Base-by-base conservation (phyloP, 2,797 vertebrate species). In the Oophaga sylvatica region DNA sequence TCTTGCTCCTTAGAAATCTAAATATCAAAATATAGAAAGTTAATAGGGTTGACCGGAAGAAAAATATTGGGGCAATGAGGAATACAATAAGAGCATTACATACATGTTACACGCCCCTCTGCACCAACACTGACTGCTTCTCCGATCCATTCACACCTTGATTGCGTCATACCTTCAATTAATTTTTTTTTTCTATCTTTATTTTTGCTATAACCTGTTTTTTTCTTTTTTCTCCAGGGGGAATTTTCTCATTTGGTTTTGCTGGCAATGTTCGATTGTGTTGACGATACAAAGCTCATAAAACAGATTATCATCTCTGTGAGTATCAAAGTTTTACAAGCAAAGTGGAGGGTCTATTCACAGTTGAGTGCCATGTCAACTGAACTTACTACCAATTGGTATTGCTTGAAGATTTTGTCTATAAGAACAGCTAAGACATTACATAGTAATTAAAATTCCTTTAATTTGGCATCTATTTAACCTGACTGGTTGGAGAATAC, bases 201-300 rank as follows among this genome's bases (percentile, higher is more conserved):
- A 15, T 31, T 26, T 65, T 65, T 65, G 10, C 6, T 15, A 9
- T 67, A 29, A 67, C 10, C 4, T 67, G 0, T n/a, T n/a, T 67
- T 26, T 29, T 12, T 48, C 9, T 31, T 48, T 68, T 59, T 86
- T 89, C 90, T 91, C 41, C 94, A 99, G 98, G 98, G 97, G 80
- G 97, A 99, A 90, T 99, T 95, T 89, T 96, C 96, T 79, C 96
- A 99, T 91, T 92, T 99, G 90, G 97, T 97, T 57, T 95, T 99
- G 77, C 90, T 98, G 90, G 96, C 97, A 3, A 96, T 96, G 0
- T 99, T 99, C 83, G 98, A 99, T 94, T 98, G 97, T 76, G 96
- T 99, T n/a, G 98, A 99, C 85, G 98, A 99, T 92, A 99, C 98
- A 6, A 99, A 98, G 92, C 96, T 99, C 90, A 93, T 99, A 90